Percentiles rank a stretch among this genome's conserved stretches.
Conservation (phyloP, 1,140 invertebrate species). For the Helicoverpa zea region DNA sequence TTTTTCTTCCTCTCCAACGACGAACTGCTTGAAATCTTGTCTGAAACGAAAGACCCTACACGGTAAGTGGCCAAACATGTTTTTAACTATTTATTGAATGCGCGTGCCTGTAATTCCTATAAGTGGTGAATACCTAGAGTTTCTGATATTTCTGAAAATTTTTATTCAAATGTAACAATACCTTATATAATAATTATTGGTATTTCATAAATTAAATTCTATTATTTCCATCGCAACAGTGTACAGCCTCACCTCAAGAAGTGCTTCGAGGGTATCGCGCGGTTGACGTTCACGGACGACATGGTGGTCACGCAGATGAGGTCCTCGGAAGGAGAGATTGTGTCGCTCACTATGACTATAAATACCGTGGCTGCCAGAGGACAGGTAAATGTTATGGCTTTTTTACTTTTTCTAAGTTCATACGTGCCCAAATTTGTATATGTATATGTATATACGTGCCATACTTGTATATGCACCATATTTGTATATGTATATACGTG, state of each 20-base stretch:
- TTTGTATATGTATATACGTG: no score
- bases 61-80: constrained; percentile 85
- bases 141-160: no score
- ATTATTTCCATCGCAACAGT: constrained; percentile 57
- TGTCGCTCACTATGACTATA: constrained; percentile 93
- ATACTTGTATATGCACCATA: no score
- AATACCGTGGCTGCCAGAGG: constrained; percentile 96
- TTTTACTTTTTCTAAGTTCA: no score
- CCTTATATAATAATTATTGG: no score
- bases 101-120: no score
- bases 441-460: no score
- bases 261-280: constrained; percentile 97
- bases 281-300: constrained; percentile 94
- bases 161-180: no score
- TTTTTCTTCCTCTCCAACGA: constrained; percentile 99
- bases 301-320: constrained; percentile 96
- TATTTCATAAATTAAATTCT: no score
- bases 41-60: constrained; percentile 98
- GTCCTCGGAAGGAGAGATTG: constrained; percentile 95
- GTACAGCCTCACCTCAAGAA: constrained; percentile 99
- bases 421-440: no score
- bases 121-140: no score
- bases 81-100: not conserved
- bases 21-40: constrained; percentile 97
- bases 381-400: constrained; percentile 87